Percentiles rank a stretch among this genome's conserved stretches.
These are phyloP conservation scores for Nasonia oneida DNA, from an alignment of 2,888 invertebrate species.

Conservation along the genomic window DNA sequence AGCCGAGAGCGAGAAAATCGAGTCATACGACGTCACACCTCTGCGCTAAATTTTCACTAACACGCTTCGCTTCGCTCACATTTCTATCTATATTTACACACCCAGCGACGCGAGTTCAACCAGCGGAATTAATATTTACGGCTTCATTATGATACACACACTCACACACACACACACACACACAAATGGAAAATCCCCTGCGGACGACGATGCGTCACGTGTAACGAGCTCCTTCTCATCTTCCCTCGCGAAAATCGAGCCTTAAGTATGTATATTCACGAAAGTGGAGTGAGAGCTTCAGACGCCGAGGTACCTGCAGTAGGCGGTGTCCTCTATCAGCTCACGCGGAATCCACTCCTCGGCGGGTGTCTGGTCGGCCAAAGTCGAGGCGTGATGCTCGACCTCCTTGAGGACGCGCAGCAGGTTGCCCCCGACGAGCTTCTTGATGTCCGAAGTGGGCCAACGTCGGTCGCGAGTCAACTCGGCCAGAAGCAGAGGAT, in stretches of 20 bases:
- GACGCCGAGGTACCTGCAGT: constrained; percentile 80
- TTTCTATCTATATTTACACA: constrained; percentile 27
- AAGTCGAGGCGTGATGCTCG: constrained; percentile 74
- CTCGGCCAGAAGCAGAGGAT: constrained; percentile 83
- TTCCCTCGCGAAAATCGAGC: constrained; percentile 42
- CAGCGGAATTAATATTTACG: constrained; percentile 7
- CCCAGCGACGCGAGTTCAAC: not conserved
- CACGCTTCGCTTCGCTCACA: not conserved
- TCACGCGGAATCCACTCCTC: constrained; percentile 82
- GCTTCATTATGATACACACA: constrained; percentile 22
- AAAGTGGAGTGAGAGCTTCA: constrained; percentile 55
- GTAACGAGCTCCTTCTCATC: constrained; percentile 35
- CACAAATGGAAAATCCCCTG: constrained; percentile 6
- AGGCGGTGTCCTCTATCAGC: constrained; percentile 81
- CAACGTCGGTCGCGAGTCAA: constrained; percentile 82
- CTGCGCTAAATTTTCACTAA: constrained; percentile 36
- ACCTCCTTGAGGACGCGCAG: constrained; percentile 82
- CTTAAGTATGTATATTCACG: not conserved
- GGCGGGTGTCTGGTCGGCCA: constrained; percentile 79
- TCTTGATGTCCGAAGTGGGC: constrained; percentile 83
- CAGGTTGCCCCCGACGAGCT: constrained; percentile 82
- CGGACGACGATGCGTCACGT: constrained; percentile 42
- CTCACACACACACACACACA: not conserved
- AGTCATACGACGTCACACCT: constrained; percentile 22
- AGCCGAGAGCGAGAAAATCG: too few species aligned